phyloP scores from a whole-genome alignment of 2,113 vertebrate species.

The Oncorhynchus nerka region DNA sequence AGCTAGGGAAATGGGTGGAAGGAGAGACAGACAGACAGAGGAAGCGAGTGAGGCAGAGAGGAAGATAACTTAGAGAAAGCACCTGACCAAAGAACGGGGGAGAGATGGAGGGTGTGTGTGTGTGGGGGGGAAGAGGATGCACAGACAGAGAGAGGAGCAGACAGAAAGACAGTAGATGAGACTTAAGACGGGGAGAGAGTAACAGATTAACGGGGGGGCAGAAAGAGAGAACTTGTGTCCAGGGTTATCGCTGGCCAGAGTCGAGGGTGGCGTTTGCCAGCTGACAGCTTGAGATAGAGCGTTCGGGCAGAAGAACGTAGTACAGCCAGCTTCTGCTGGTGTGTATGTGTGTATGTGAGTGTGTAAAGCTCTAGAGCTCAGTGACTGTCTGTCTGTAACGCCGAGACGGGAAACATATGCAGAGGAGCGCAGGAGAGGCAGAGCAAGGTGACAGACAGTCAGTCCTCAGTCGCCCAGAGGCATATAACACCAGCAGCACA shows the following conservation, averaged over 20 bases:
- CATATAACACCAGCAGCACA: constrained; percentile 3
- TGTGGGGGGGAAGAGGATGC: not conserved
- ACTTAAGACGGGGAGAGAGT: not conserved
- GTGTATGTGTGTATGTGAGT: constrained; percentile 12
- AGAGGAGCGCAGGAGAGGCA: constrained; percentile 17
- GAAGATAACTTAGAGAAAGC: not conserved
- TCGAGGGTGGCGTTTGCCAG: constrained; percentile 46
- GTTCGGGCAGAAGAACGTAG: too few species aligned
- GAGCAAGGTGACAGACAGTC: constrained; percentile 17
- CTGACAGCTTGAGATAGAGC: constrained; percentile 64
- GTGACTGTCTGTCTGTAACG: constrained; percentile 17
- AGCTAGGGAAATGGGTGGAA: not conserved
- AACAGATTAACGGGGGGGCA: not conserved
- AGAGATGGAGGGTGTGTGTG: constrained; percentile 5
- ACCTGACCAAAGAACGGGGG: constrained; percentile 8
- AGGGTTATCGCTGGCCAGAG: constrained; percentile 51
- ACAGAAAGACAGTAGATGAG: not conserved
- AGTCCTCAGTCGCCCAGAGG: constrained; percentile 8
- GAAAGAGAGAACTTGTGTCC: constrained; percentile 36
- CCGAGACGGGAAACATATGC: constrained; percentile 35
- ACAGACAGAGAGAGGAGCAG: not conserved
- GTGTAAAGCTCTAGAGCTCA: constrained; percentile 7
- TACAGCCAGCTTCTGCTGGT: constrained; percentile 27
- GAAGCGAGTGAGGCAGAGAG: not conserved
- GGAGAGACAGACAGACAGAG: not conserved